Evolutionary conservation across 1,140 invertebrate species (phyloP).

Genomic region (Ostrea denselamellosa): DNA sequence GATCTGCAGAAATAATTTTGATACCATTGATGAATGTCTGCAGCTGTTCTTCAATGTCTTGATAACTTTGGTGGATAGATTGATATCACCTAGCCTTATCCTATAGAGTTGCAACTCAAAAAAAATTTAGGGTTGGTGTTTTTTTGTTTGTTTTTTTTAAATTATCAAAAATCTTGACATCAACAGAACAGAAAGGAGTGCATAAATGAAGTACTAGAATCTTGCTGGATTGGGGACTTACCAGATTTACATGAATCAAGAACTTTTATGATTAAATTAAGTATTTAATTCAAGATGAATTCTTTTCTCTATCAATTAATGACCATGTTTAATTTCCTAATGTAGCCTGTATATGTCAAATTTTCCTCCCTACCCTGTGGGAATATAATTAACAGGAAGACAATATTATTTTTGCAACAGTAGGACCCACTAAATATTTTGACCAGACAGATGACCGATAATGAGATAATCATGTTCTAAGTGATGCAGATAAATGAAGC

Average conservation of each 20-base stretch:
- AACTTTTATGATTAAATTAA: too few species aligned
- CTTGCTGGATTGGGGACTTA: not conserved
- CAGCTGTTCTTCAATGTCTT: conserved; percentile 32
- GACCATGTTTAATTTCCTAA: too few species aligned
- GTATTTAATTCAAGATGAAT: too few species aligned
- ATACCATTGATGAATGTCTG: conserved; percentile 24
- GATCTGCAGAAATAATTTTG: conserved; percentile 27
- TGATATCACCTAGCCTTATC: not conserved
- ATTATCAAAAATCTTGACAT: not conserved
- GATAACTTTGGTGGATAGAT: conserved; percentile 2
- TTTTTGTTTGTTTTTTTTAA: not conserved
- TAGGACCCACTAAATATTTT: conserved; percentile 10
- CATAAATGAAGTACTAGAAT: not conserved
- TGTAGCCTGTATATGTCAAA: too few species aligned
- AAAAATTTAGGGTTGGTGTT: not conserved
- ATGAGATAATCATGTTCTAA: conserved; percentile 18
- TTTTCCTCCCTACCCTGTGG: not conserved
- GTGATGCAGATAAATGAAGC: not conserved
- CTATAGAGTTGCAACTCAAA: not conserved
- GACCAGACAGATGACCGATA: conserved; percentile 26
- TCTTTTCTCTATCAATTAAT: too few species aligned
- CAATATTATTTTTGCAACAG: not conserved
- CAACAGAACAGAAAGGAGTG: not conserved
- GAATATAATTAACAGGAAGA: conserved; percentile 2
- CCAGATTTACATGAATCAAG: not conserved